Percentiles rank a stretch among this genome's conserved stretches.
Conservation (phyloP, 2,797 vertebrate genomes). For the Pseudotriccus pelzelni region DNA sequence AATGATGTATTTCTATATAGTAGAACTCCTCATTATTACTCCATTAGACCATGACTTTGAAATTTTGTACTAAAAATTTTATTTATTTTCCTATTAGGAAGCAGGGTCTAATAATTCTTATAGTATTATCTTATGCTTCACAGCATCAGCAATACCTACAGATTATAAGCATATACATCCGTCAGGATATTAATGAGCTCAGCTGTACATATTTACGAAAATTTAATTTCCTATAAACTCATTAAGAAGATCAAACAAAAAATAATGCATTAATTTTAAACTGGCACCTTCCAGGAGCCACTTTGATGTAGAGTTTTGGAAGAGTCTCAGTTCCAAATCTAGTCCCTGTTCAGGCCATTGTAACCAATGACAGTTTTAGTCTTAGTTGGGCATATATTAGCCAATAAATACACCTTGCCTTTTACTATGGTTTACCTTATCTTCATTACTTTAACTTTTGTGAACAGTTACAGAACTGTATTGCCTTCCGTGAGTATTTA, state of each 20-base stretch:
- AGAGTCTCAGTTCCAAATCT: not conserved
- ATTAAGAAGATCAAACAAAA: not conserved
- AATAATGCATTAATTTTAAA: not conserved
- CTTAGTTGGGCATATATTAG: not conserved
- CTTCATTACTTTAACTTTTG: not conserved
- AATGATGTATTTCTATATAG: not conserved
- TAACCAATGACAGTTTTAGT: not conserved
- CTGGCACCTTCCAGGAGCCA: not conserved
- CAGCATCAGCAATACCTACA: not conserved
- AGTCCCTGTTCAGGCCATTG: not conserved
- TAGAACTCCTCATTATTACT: not conserved
- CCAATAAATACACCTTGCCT: not conserved
- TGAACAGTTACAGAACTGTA: not conserved
- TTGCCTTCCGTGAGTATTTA: not conserved
- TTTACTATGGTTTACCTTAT: not conserved
- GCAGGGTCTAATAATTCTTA: not conserved
- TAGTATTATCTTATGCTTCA: not conserved
- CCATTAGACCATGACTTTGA: not conserved
- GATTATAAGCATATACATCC: not conserved
- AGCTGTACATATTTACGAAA: not conserved
- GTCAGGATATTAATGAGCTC: not conserved
- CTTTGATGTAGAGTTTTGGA: not conserved
- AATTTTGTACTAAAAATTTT: not conserved
- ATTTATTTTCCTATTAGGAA: not conserved
- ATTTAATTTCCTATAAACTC: not conserved